Evolutionary conservation across 2,888 invertebrate genomes (phyloP), one percentile per base, ranked within the genome.

Genomic region (Sinotaia quadrata): DNA sequence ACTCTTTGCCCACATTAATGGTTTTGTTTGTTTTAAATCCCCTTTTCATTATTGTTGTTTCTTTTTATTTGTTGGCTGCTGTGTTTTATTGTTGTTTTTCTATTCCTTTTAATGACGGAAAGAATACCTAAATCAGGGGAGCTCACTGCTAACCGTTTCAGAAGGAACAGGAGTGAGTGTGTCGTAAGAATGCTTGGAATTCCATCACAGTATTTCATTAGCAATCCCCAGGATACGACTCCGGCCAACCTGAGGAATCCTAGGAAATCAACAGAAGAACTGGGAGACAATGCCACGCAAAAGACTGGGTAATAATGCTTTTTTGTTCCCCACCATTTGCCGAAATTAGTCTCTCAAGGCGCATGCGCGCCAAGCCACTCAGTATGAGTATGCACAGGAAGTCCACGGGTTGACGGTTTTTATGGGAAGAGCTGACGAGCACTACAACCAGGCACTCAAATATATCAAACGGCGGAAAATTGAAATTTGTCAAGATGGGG

Each of bases 401-500:
- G 56, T 29, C 7, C 63, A 54, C 63, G 31, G 41, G 63, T 41
- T 41, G 29, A 27, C 56, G 54, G 37, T 54, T 65, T 65, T 65
- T 56, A 24, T 54, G 54, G 56, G 33, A 37, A 37, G 12, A 33
- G 15, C 24, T 21, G 37, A 24, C 41, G 65, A 65, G 56, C 56
- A 65, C 54, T 65, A 56, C 56, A 54, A 47, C 54, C 65, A 54
- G 52, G 27, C 65, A 36, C 65, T 65, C 56, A 34, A 56, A 65
- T 65, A 65, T 52, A 65, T 65, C 65, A 65, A 65, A 54, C 56
- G 29, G 65, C 65, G 65, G 65, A 65, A 65, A 65, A 65, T 65
- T 65, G 65, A 65, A 65, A 65, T 65, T 65, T 65, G 65, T 65
- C 65, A 65, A 65, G 65, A 65, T 65, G 56, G 65, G 56, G 31